These are phyloP conservation scores for Cyanocitta stelleri DNA, from an alignment of 2,113 vertebrate genomes.

Conservation along the genomic window DNA sequence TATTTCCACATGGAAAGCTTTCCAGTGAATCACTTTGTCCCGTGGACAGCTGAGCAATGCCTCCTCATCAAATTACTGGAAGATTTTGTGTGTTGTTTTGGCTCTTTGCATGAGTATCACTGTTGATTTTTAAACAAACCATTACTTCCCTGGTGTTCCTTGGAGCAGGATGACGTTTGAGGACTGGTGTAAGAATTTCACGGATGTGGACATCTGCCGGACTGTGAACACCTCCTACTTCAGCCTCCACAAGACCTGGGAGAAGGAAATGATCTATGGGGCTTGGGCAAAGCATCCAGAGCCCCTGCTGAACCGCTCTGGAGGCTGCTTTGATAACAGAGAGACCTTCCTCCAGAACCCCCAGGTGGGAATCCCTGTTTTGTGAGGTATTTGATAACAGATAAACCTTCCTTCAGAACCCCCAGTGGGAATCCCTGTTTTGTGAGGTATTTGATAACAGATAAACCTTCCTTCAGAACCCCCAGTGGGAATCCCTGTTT, in stretches of 20 bases:
- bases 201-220: constrained; percentile 83
- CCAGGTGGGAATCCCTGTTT: constrained; percentile 68
- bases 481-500: constrained; percentile 79
- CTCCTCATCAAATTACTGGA: neutral
- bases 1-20: neutral
- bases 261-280: constrained; percentile 76
- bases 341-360: constrained; percentile 90
- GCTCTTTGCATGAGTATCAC: neutral
- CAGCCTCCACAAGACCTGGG: constrained; percentile 84
- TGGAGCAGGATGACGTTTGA: constrained; percentile 86
- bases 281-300: constrained; percentile 82
- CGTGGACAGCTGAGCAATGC: neutral
- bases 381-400: constrained; percentile 72
- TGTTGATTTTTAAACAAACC: neutral
- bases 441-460: constrained; percentile 67
- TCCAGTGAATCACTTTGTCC: neutral
- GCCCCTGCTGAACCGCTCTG: constrained; percentile 82
- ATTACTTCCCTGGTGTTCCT: neutral
- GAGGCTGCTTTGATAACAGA: constrained; percentile 87
- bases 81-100: neutral
- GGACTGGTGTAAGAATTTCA: constrained; percentile 90
- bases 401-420: constrained; percentile 76
- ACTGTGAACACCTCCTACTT: constrained; percentile 86
- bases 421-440: constrained; percentile 51
- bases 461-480: constrained; percentile 86